Evolutionary conservation across 2,888 invertebrate genomes (phyloP).

Genomic region (Ommatoiulus sabulosus): DNA sequence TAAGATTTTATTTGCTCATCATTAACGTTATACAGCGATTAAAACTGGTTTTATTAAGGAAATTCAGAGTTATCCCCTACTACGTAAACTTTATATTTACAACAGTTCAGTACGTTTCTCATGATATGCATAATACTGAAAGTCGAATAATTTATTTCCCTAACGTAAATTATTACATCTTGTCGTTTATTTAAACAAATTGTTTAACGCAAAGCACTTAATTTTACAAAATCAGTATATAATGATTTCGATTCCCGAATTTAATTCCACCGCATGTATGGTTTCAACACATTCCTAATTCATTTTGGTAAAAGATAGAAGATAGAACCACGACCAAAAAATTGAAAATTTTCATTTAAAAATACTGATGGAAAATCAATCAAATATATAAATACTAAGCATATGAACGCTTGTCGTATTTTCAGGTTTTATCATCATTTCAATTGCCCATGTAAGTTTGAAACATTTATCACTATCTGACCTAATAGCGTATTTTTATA

Average conservation of each 20-base stretch:
- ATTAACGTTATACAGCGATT: not conserved
- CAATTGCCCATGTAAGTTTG: not conserved
- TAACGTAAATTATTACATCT: not conserved
- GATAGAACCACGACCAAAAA: too few species aligned
- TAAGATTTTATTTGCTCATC: not conserved
- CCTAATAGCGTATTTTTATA: not conserved
- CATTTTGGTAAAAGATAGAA: too few species aligned
- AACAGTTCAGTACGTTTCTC: not conserved
- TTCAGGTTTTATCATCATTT: not conserved
- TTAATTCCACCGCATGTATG: not conserved
- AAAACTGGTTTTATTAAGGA: not conserved
- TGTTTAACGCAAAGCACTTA: not conserved
- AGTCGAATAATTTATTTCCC: not conserved
- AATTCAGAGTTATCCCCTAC: not conserved
- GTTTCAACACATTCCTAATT: too few species aligned
- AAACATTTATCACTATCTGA: not conserved
- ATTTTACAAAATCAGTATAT: not conserved
- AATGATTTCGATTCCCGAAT: not conserved
- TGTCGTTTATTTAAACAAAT: not conserved
- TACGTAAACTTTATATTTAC: not conserved
- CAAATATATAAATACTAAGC: too few species aligned
- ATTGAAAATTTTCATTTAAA: not conserved
- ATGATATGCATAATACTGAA: not conserved
- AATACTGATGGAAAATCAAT: not conserved
- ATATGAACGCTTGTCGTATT: not conserved